These are phyloP conservation scores for Ciona savignyi DNA, from an alignment of 23 tunicate genomes.

Conservation along the genomic window DNA sequence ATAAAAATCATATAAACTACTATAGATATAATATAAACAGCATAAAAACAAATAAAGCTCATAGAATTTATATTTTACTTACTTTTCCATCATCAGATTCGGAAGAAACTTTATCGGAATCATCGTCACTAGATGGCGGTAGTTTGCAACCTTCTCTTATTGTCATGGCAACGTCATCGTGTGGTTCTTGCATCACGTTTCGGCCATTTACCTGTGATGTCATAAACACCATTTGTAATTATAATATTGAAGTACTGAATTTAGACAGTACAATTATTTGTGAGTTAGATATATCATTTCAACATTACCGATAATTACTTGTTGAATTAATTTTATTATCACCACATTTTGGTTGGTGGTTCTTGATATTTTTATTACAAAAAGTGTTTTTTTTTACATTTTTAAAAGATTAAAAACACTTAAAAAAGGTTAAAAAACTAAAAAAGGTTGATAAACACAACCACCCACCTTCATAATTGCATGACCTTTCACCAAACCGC, in stretches of 20 bases:
- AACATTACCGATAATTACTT: too few relatives aligned
- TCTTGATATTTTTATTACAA: background rate
- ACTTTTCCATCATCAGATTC: background rate
- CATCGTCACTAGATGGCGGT: slow-evolving; percentile 15
- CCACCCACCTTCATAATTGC: slow-evolving; percentile 63
- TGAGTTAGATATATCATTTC: background rate
- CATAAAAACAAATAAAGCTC: too few relatives aligned
- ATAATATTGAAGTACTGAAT: background rate
- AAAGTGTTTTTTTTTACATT: background rate
- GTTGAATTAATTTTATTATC: too few relatives aligned
- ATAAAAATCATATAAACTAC: too few relatives aligned
- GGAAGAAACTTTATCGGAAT: background rate
- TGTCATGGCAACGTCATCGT: slow-evolving; percentile 85
- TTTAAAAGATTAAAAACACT: background rate
- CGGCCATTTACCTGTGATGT: slow-evolving; percentile 48
- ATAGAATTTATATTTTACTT: too few relatives aligned
- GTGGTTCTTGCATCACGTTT: slow-evolving; percentile 42
- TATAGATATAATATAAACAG: too few relatives aligned
- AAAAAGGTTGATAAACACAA: background rate
- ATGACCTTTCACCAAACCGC: slow-evolving; percentile 88
- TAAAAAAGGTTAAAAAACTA: background rate
- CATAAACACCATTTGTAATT: background rate
- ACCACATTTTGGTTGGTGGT: background rate
- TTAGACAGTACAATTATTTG: background rate
- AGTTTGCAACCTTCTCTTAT: slow-evolving; percentile 88